Conservation (phyloP, 2,888 invertebrate genomes). For the Agonopterix heracliana region DNA sequence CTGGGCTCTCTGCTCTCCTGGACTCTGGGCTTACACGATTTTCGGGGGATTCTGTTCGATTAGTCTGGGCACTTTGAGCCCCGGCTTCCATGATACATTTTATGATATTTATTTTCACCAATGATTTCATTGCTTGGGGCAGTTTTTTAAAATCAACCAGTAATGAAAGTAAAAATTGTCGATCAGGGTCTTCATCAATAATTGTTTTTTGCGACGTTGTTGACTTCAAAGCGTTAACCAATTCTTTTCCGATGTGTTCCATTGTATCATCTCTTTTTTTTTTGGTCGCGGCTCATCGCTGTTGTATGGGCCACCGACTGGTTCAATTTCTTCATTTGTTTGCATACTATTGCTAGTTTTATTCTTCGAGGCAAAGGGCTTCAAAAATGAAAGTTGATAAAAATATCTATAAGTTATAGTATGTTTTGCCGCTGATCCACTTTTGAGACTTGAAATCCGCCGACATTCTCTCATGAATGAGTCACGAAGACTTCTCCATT, state of each 20-base stretch:
- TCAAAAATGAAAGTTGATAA: slow-evolving; percentile 12
- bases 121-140: slow-evolving; percentile 10
- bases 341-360: slow-evolving; percentile 10
- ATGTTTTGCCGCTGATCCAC: slow-evolving; percentile 4
- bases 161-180: slow-evolving; percentile 12
- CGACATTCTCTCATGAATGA: slow-evolving; percentile 10
- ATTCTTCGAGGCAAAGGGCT: slow-evolving; percentile 8
- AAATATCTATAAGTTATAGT: slow-evolving; percentile 7
- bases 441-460: neutral
- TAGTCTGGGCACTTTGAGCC: too few species aligned
- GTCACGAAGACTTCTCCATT: slow-evolving; percentile 11
- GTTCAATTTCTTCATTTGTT: slow-evolving; percentile 10
- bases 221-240: slow-evolving; percentile 9
- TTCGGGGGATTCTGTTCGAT: too few species aligned
- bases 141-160: slow-evolving; percentile 10
- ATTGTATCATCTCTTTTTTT: slow-evolving; percentile 9
- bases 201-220: slow-evolving; percentile 8
- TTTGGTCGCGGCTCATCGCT: slow-evolving; percentile 7
- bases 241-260: slow-evolving; percentile 11
- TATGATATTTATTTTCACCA: slow-evolving; percentile 11
- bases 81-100: slow-evolving; percentile 13
- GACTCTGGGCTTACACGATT: too few species aligned
- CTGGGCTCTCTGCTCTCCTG: too few species aligned
- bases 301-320: slow-evolving; percentile 6
- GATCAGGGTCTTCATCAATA: slow-evolving; percentile 10